These are phyloP conservation scores for Leptobrachium leishanense DNA, from an alignment of 2,113 vertebrate genomes.

Conservation along the genomic window DNA sequence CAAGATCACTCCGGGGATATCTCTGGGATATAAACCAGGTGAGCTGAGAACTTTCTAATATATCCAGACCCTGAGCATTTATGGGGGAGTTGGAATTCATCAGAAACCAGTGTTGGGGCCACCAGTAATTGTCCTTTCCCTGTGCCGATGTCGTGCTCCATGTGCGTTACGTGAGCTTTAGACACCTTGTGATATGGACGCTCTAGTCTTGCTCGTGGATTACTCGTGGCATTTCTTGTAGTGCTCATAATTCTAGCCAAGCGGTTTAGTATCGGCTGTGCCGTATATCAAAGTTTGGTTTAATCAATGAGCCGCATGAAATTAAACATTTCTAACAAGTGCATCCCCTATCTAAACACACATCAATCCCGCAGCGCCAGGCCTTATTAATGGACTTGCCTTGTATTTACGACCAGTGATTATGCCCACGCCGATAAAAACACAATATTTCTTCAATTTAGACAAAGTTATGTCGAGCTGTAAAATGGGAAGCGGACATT, in stretches of 20 bases:
- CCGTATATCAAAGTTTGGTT: background rate
- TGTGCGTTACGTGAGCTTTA: too few species aligned
- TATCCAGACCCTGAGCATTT: too few species aligned
- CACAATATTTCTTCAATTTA: background rate
- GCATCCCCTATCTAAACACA: background rate
- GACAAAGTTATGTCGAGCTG: background rate
- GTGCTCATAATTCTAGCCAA: background rate
- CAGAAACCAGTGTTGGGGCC: too few species aligned
- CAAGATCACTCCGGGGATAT: too few species aligned
- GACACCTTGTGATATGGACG: background rate
- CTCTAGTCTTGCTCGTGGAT: background rate
- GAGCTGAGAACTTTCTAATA: too few species aligned
- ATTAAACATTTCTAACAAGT: background rate
- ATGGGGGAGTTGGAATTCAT: too few species aligned
- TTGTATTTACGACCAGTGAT: background rate
- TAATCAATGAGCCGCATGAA: background rate
- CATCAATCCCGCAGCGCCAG: background rate
- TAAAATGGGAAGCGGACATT: background rate
- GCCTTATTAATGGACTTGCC: background rate
- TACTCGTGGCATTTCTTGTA: background rate
- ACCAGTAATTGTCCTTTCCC: too few species aligned
- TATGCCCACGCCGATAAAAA: background rate
- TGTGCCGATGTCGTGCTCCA: too few species aligned
- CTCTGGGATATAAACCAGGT: too few species aligned
- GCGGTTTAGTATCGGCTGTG: background rate